phyloP scores from a whole-genome alignment of 2,888 invertebrate genomes.

The Tipula helvola region DNA sequence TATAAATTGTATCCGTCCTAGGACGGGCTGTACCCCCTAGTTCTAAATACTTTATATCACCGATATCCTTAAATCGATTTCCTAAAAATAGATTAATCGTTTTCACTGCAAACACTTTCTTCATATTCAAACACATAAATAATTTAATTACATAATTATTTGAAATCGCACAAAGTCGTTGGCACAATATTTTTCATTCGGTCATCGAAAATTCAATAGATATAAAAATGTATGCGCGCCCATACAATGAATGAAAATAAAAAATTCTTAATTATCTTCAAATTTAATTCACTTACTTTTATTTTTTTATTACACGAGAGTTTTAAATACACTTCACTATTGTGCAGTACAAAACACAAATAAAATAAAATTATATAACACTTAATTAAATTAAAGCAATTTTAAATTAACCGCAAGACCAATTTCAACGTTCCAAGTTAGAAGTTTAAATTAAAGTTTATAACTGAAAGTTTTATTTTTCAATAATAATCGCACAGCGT shows the following conservation, averaged over 20 bases:
- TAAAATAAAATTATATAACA: background rate
- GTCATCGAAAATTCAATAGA: background rate
- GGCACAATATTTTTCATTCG: background rate
- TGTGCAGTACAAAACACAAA: background rate
- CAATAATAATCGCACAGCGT: background rate
- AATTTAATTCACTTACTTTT: background rate
- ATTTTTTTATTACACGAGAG: background rate
- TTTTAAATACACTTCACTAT: background rate
- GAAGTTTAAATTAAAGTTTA: background rate
- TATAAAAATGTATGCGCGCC: background rate
- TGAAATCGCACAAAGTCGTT: background rate
- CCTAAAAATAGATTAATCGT: background rate
- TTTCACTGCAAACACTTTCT: background rate
- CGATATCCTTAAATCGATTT: background rate
- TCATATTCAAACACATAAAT: background rate
- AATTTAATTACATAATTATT: background rate
- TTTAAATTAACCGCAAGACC: background rate
- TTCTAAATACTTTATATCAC: too few species aligned
- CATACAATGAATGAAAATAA: background rate
- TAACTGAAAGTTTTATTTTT: background rate
- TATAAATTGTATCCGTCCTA: too few species aligned
- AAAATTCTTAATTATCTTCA: background rate
- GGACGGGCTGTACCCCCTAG: too few species aligned
- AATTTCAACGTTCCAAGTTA: background rate
- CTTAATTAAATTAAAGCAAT: background rate